These are phyloP conservation scores for Mamestra brassicae DNA, from an alignment of 2,888 invertebrate genomes.

Conservation along the genomic window DNA sequence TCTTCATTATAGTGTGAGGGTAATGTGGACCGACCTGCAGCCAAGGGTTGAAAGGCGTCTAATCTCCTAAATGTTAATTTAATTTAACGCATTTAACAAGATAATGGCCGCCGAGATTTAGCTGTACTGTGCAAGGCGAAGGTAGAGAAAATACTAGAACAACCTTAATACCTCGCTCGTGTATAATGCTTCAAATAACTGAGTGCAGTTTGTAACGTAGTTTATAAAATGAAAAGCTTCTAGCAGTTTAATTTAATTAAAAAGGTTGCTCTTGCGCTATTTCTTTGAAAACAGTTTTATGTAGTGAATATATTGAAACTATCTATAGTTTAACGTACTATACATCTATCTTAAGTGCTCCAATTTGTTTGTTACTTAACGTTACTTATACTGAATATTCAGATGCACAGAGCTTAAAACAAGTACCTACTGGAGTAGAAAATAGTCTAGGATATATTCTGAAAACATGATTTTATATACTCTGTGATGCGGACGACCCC, in stretches of 20 bases:
- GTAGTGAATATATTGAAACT: neutral
- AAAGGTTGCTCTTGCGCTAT: neutral
- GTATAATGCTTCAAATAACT: neutral
- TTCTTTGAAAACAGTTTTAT: slow-evolving; percentile 2
- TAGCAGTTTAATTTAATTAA: slow-evolving; percentile 7
- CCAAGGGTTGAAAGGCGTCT: slow-evolving; percentile 8
- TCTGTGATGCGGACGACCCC: neutral
- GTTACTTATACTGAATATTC: too few species aligned
- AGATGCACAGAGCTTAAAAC: neutral
- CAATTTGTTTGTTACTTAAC: neutral
- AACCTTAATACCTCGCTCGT: neutral
- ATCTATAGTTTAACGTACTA: too few species aligned
- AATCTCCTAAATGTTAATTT: slow-evolving; percentile 34
- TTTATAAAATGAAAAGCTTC: slow-evolving; percentile 18
- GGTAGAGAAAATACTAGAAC: slow-evolving; percentile 11
- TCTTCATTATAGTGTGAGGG: slow-evolving; percentile 16
- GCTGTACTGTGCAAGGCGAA: neutral
- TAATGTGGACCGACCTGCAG: neutral
- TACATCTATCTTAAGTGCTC: too few species aligned
- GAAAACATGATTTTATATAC: neutral
- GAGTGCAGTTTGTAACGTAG: neutral
- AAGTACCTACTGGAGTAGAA: neutral
- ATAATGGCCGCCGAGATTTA: slow-evolving; percentile 14
- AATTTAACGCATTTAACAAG: slow-evolving; percentile 32
- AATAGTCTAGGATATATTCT: neutral